Evolutionary conservation across 2,888 invertebrate species (phyloP).

Genomic region (Dolichomitus sp.): DNA sequence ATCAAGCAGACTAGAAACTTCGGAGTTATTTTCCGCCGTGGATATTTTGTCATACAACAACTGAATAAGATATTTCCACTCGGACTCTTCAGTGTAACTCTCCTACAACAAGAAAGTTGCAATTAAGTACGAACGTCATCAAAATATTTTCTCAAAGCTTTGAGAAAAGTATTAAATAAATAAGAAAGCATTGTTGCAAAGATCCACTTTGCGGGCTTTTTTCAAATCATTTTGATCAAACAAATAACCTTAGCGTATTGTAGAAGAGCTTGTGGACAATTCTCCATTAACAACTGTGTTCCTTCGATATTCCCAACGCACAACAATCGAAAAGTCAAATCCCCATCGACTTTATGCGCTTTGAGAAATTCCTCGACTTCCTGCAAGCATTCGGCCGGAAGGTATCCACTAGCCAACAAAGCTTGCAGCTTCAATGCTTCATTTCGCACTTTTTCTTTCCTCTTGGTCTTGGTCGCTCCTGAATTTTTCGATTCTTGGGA

Average conservation of each 20-base stretch:
- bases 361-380: conserved; percentile 90
- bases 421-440: conserved; percentile 87
- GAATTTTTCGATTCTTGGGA: conserved; percentile 69
- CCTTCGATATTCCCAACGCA: conserved; percentile 86
- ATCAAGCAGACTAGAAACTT: conserved; percentile 76
- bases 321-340: conserved; percentile 87
- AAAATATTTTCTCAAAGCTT: too few species aligned
- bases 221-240: not conserved
- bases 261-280: conserved; percentile 89
- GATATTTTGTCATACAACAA: conserved; percentile 81
- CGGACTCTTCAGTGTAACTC: conserved; percentile 82
- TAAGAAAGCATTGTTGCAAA: too few species aligned
- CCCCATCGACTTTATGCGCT: conserved; percentile 87
- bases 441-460: conserved; percentile 71
- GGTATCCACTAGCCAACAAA: conserved; percentile 87
- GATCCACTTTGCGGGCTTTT: not conserved
- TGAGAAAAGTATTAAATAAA: too few species aligned
- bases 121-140: not conserved
- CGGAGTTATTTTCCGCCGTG: conserved; percentile 74
- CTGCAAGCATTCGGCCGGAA: conserved; percentile 87
- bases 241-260: conserved; percentile 89
- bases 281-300: conserved; percentile 88
- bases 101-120: conserved; percentile 75
- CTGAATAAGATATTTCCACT: conserved; percentile 84
- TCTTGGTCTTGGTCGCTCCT: conserved; percentile 67